Conservation (phyloP, 1,140 invertebrate species). For the Araneus ventricosus region DNA sequence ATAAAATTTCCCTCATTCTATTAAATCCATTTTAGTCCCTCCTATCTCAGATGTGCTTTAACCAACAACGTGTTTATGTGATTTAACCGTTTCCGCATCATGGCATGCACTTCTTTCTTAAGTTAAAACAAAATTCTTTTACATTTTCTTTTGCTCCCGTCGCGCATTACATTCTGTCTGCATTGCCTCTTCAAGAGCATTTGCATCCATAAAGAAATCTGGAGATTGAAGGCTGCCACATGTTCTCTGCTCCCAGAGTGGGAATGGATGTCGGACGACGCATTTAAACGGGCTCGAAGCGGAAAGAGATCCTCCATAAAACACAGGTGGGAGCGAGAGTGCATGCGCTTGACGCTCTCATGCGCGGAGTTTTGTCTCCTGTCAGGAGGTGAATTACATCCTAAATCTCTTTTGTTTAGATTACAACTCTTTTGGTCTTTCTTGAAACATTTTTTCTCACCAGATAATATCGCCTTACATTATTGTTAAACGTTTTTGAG, state of each 20-base stretch:
- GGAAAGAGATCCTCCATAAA: not conserved
- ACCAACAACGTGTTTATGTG: too few relatives aligned
- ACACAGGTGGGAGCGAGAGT: not conserved
- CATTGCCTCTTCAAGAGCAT: not conserved
- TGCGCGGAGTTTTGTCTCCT: not conserved
- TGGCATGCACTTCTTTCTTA: not conserved
- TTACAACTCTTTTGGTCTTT: not conserved
- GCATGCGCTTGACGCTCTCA: not conserved
- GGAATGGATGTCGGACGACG: not conserved
- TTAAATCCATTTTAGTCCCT: too few relatives aligned
- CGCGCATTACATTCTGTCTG: not conserved
- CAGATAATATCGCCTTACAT: too few relatives aligned
- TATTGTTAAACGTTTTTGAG: too few relatives aligned
- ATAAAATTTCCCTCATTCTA: too few relatives aligned
- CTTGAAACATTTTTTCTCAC: not conserved
- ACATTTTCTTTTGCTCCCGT: too few relatives aligned
- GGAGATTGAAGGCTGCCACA: not conserved
- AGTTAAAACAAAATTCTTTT: too few relatives aligned
- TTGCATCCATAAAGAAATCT: not conserved
- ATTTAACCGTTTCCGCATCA: too few relatives aligned
- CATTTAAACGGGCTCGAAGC: not conserved
- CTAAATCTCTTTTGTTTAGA: not conserved
- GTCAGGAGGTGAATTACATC: not conserved
- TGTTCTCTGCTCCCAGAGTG: too few relatives aligned
- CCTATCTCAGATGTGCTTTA: too few relatives aligned